Evolutionary conservation across 2,113 vertebrate genomes (phyloP).

Genomic region (Psammodynastes pulverulentus): DNA sequence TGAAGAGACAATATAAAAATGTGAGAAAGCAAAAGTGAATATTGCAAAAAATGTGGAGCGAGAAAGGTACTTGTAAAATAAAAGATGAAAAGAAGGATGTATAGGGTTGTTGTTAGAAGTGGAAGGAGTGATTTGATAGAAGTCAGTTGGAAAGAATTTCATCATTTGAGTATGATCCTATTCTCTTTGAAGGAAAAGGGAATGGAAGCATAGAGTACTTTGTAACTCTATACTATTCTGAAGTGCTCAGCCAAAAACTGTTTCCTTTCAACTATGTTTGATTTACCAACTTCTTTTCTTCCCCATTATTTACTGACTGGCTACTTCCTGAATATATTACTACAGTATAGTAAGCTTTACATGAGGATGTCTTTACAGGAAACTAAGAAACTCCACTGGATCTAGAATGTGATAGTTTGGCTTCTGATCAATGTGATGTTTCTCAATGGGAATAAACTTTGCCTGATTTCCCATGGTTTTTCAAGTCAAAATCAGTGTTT

Average conservation of each 20-base stretch:
- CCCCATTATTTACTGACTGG: background rate
- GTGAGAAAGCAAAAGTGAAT: background rate
- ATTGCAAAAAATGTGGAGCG: background rate
- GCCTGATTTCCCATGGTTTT: background rate
- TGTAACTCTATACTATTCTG: background rate
- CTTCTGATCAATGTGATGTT: background rate
- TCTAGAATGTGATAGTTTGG: background rate
- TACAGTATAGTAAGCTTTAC: background rate
- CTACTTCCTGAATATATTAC: background rate
- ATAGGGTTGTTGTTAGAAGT: background rate
- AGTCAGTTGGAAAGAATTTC: background rate
- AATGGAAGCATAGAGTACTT: background rate
- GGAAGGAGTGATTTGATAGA: background rate
- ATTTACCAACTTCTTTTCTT: background rate
- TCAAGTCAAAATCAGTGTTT: background rate
- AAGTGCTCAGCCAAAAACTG: background rate
- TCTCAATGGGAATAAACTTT: background rate
- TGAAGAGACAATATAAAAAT: background rate
- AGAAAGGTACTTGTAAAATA: background rate
- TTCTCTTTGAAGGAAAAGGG: background rate
- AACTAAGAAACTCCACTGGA: background rate
- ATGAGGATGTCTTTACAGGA: background rate
- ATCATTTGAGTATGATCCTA: background rate
- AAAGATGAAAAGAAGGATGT: background rate
- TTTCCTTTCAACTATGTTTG: background rate